Conservation (phyloP, 2,888 invertebrate genomes). For the Euzophera pinguis region DNA sequence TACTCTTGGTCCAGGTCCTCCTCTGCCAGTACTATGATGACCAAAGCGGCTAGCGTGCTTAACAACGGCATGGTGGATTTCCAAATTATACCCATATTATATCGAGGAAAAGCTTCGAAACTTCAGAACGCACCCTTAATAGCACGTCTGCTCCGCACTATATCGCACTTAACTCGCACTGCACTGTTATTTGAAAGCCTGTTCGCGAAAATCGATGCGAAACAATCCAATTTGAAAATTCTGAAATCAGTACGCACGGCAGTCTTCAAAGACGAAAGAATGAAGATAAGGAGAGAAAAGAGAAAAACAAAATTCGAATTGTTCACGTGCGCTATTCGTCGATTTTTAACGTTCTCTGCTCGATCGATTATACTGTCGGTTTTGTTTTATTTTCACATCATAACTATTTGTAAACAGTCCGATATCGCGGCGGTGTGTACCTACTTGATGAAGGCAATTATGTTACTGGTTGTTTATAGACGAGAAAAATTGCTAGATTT, state of each 20-base stretch:
- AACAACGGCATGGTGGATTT: conserved; percentile 61
- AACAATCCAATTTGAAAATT: conserved; percentile 15
- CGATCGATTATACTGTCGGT: conserved; percentile 21
- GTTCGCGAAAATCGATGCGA: neutral
- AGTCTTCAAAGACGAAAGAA: conserved; percentile 30
- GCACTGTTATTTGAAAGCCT: conserved; percentile 1
- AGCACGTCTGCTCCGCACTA: conserved; percentile 21
- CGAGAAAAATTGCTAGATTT: conserved; percentile 44
- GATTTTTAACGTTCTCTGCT: conserved; percentile 27
- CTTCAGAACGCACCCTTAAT: conserved; percentile 26
- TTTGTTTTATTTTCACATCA: conserved; percentile 51
- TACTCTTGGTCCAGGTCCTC: conserved; percentile 56
- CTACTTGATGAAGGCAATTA: conserved; percentile 32
- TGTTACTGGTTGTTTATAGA: conserved; percentile 35
- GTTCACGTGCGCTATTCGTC: conserved; percentile 28
- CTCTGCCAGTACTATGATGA: conserved; percentile 69
- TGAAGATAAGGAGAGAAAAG: conserved; percentile 42
- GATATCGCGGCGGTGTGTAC: conserved; percentile 33
- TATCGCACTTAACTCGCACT: conserved; percentile 38
- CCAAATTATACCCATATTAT: conserved; percentile 71
- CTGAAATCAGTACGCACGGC: conserved; percentile 24
- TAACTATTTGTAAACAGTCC: conserved; percentile 51
- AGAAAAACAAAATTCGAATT: conserved; percentile 31
- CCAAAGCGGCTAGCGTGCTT: conserved; percentile 71
- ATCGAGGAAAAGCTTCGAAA: conserved; percentile 30